These are phyloP conservation scores for Yponomeuta evonymella DNA, from an alignment of 2,888 invertebrate species.

Conservation along the genomic window DNA sequence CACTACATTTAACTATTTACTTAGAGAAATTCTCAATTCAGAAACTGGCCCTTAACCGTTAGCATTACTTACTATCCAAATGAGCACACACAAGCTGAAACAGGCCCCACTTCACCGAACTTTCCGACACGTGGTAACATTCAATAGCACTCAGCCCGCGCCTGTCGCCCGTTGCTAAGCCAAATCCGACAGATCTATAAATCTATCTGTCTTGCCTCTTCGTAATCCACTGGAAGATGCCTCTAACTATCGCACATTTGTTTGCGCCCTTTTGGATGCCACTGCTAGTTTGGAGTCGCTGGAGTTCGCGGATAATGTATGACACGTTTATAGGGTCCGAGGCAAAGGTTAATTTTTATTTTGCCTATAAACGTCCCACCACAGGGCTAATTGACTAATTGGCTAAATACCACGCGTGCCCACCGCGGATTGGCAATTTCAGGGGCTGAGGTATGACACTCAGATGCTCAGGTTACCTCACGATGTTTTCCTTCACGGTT, in stretches of 20 bases:
- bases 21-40: too few species aligned
- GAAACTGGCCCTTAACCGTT: too few species aligned
- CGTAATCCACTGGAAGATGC: conserved; percentile 35
- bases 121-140: not conserved
- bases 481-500: too few species aligned
- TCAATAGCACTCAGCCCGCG: not conserved
- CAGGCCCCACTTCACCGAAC: not conserved
- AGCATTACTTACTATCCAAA: not conserved
- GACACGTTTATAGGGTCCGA: too few species aligned
- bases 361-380: too few species aligned
- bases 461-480: too few species aligned
- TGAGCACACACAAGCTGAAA: not conserved
- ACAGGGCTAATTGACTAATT: too few species aligned
- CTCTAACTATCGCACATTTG: conserved; percentile 36
- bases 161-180: conserved; percentile 7
- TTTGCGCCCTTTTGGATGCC: conserved; percentile 20
- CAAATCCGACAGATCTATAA: conserved; percentile 11
- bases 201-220: conserved; percentile 5
- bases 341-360: too few species aligned
- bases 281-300: not conserved
- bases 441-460: too few species aligned
- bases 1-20: too few species aligned
- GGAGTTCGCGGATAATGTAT: not conserved
- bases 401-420: too few species aligned
- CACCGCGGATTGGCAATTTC: too few species aligned